A percentile compares a stretch with the other conserved stretches of the same genome.
These are phyloP conservation scores for Epirrhoe tristata DNA, from an alignment of 2,888 invertebrate genomes.

Conservation along the genomic window DNA sequence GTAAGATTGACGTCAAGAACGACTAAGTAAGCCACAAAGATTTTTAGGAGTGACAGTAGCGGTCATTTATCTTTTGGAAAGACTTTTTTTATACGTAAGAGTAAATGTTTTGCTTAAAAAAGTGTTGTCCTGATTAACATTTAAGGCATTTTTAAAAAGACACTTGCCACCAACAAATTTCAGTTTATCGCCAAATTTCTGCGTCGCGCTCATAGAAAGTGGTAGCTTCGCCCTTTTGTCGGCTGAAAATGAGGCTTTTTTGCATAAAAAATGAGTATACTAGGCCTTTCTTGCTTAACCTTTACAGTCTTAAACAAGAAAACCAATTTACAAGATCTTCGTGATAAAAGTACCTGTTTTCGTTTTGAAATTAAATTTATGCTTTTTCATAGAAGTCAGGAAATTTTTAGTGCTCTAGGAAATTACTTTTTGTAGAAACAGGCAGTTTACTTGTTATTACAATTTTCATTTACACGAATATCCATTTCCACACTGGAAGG, in stretches of 20 bases:
- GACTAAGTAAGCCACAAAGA: too few species aligned
- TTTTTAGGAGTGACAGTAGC: background rate
- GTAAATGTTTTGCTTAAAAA: background rate
- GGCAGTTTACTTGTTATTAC: conserved; percentile 1
- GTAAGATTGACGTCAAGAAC: too few species aligned
- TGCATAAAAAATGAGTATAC: conserved; percentile 28
- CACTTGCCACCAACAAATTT: conserved; percentile 6
- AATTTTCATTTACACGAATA: background rate
- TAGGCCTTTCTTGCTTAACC: conserved; percentile 23
- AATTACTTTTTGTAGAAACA: conserved; percentile 10
- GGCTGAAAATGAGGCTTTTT: conserved; percentile 27
- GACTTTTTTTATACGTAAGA: background rate
- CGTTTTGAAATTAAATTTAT: conserved; percentile 29
- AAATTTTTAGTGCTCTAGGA: conserved; percentile 4
- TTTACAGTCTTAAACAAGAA: conserved; percentile 20
- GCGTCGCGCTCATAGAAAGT: conserved; percentile 18
- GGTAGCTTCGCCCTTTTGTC: conserved; percentile 21
- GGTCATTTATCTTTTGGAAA: background rate
- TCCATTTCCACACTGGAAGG: too few species aligned
- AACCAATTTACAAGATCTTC: conserved; percentile 34
- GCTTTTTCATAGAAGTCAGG: conserved; percentile 17
- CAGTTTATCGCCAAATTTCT: conserved; percentile 20
- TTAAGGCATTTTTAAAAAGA: conserved; percentile 15
- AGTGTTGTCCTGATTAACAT: conserved; percentile 1
- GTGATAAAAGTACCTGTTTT: conserved; percentile 27